phyloP scores from a whole-genome alignment of 2,888 invertebrate species.

The Drosophila suboccidentalis region DNA sequence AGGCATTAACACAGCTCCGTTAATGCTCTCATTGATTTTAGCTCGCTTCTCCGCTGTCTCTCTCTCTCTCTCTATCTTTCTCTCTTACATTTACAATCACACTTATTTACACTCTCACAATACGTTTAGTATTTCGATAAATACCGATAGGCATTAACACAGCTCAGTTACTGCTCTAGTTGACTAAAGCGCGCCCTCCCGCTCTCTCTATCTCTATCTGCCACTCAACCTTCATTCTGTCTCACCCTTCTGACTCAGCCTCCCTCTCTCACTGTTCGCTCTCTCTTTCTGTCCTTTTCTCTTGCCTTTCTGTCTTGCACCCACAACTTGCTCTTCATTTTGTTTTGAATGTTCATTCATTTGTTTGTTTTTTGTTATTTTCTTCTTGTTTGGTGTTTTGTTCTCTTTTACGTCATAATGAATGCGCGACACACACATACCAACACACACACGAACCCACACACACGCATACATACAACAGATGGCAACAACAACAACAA shows the following conservation, averaged over 20 bases:
- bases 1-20: background rate
- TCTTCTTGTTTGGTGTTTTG: conserved; percentile 11
- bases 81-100: too few species aligned
- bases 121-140: too few species aligned
- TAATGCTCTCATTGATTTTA: background rate
- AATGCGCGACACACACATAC: conserved; percentile 16
- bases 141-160: background rate
- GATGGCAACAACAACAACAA: conserved; percentile 47
- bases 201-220: background rate
- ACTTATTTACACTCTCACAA: background rate
- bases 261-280: conserved; percentile 6
- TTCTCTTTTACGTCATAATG: conserved; percentile 28
- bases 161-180: too few species aligned
- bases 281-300: conserved; percentile 5
- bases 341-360: conserved; percentile 29
- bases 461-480: conserved; percentile 11
- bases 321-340: conserved; percentile 14
- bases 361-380: conserved; percentile 40
- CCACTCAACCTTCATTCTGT: background rate
- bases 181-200: background rate
- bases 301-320: conserved; percentile 11
- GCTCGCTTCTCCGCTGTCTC: background rate
- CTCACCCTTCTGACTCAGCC: background rate
- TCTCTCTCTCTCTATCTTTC: background rate
- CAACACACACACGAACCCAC: conserved; percentile 6